Evolutionary conservation across 2,888 invertebrate species (phyloP).

Genomic region (Patella caerulea): DNA sequence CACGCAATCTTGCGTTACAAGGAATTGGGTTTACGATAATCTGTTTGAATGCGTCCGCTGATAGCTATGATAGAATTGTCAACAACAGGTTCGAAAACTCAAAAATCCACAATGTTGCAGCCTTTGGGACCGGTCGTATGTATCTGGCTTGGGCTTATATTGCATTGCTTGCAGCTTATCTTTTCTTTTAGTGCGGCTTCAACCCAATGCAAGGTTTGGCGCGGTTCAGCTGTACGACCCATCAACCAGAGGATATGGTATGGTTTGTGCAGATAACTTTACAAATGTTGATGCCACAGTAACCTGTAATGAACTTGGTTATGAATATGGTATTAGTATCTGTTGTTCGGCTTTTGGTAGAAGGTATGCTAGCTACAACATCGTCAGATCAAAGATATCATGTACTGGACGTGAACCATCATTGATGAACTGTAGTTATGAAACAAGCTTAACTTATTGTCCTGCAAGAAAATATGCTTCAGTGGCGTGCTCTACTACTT

Average conservation of each 20-base stretch:
- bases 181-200: constrained; percentile 43
- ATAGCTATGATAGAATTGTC: no score
- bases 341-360: constrained; percentile 53
- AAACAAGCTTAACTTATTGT: constrained; percentile 41
- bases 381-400: constrained; percentile 43
- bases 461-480: constrained; percentile 54
- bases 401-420: constrained; percentile 47
- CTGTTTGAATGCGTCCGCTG: no score
- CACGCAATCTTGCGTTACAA: no score
- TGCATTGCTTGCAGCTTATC: not conserved
- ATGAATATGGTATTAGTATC: constrained; percentile 53
- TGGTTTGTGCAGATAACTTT: constrained; percentile 55
- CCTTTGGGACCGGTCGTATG: no score
- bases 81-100: no score
- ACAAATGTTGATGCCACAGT: constrained; percentile 52
- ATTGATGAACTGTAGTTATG: constrained; percentile 46
- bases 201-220: constrained; percentile 51
- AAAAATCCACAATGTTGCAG: no score
- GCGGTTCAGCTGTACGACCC: constrained; percentile 49
- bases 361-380: constrained; percentile 34
- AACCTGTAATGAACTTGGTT: constrained; percentile 46
- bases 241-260: constrained; percentile 36
- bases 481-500: constrained; percentile 53
- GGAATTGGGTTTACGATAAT: no score
- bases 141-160: no score